Conservation (phyloP, 2,113 vertebrate genomes). For the Neopipo cinnamomea region DNA sequence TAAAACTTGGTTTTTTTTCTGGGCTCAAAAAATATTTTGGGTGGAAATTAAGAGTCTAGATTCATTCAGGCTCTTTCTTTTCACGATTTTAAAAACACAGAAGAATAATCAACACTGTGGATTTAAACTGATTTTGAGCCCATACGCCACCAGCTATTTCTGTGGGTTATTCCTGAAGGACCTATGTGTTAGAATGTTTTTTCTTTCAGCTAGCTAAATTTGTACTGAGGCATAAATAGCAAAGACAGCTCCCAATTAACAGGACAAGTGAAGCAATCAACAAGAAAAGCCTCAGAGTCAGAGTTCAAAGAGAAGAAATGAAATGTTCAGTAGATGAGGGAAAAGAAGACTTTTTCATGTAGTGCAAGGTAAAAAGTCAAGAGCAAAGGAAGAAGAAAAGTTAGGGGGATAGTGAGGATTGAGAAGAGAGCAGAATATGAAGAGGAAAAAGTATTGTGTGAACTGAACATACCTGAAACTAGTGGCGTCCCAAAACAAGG, state of each 20-base stretch:
- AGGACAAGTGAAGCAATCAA: neutral
- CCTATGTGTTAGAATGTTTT: neutral
- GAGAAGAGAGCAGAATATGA: neutral
- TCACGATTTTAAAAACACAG: neutral
- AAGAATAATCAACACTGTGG: neutral
- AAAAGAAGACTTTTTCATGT: neutral
- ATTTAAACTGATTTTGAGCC: neutral
- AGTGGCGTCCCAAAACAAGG: neutral
- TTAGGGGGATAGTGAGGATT: neutral
- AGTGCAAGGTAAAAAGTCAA: neutral
- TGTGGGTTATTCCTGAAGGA: neutral
- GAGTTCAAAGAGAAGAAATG: neutral
- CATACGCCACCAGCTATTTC: neutral
- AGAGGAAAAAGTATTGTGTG: neutral
- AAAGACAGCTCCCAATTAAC: neutral
- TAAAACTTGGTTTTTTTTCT: neutral
- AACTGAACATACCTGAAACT: neutral
- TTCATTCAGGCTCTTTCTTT: neutral
- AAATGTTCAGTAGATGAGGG: neutral
- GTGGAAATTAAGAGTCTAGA: neutral
- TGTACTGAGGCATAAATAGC: neutral
- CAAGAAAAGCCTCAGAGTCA: neutral
- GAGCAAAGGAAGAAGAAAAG: neutral
- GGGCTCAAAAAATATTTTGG: neutral
- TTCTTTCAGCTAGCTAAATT: neutral